Evolutionary conservation across 1,140 invertebrate species (phyloP), one percentile per base, ranked within the genome.

Genomic region (Drosophila seguyi): DNA sequence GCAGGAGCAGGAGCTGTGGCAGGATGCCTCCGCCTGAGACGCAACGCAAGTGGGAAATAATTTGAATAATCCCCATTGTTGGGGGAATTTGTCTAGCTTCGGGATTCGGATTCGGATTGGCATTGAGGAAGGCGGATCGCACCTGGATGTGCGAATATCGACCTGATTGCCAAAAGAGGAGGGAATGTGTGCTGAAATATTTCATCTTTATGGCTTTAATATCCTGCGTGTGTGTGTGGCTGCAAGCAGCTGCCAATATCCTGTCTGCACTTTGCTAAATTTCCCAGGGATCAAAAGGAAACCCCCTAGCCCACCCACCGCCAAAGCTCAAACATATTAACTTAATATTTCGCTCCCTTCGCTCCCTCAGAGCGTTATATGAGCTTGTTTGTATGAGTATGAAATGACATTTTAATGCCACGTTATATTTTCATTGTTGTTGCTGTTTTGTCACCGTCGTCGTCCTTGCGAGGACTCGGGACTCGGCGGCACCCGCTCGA

Each of bases 361-460:
- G 50, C 68, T 16, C 13, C 20, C 45, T 5, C 42, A 34, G 31
- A 57, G 25, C 60, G 63, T 69, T 67, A 72, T 75, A 52, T 59
- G 62, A 74, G 80, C 61, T 76, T 86, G 66, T 73, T 75, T 88
- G 83, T 75, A 75, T 76, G 62, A 41, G 74, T 65, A 68, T 85
- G 58, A 81, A 88, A 88, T 88, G 81, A 88, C 81, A 79, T 85
- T 81, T 90, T 90, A 90, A 88, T 88, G 77, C 65, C 61, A 71
- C 81, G 77, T 79, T 85, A 90, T 85, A 90, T 85, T 81, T 88
- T 88, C 81, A 79, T 90, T 85, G 81, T 77, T 79, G 67, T 73
- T 76, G 80, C 58, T 79, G 63, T 79, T 79, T 81, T 87, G 68
- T 71, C 60, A 50, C 39, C 36, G 52, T 50, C 34, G 50, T 50